These are phyloP conservation scores for Sphaerodactylus townsendi DNA, from an alignment of 2,113 vertebrate species.

Conservation along the genomic window DNA sequence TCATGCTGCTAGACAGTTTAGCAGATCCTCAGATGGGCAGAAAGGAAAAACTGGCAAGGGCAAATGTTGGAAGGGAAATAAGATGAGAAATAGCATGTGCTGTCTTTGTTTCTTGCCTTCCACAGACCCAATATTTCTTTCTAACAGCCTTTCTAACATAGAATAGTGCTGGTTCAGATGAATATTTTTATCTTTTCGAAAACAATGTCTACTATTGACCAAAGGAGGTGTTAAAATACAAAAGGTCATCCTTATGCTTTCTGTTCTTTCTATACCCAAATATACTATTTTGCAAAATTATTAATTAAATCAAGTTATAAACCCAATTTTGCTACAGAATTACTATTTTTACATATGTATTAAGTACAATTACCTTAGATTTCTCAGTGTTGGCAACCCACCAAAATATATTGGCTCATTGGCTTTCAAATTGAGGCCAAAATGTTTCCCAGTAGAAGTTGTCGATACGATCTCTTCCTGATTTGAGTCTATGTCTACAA, in stretches of 20 bases:
- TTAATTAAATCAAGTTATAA: background rate
- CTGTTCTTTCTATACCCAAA: background rate
- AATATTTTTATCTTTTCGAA: background rate
- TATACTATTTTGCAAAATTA: background rate
- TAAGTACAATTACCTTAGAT: conserved; percentile 83
- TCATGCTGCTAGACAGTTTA: background rate
- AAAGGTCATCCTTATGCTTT: too few relatives aligned
- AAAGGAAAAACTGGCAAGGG: background rate
- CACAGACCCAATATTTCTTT: background rate
- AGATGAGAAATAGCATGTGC: background rate
- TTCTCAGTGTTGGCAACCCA: conserved; percentile 88
- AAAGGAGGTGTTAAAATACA: background rate
- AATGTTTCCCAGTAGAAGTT: conserved; percentile 84
- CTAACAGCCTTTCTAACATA: background rate
- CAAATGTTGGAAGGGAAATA: background rate
- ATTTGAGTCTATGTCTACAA: conserved; percentile 86
- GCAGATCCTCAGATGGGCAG: background rate
- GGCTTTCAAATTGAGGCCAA: conserved; percentile 91
- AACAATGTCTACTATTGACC: conserved; percentile 11
- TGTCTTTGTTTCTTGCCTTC: background rate
- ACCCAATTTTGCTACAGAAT: background rate
- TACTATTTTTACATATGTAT: background rate
- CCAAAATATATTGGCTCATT: conserved; percentile 96
- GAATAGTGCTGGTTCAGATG: background rate
- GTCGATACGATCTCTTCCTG: conserved; percentile 83